Base-by-base conservation (phyloP, 2,113 vertebrate genomes). In the Cephalopholis sonnerati region DNA sequence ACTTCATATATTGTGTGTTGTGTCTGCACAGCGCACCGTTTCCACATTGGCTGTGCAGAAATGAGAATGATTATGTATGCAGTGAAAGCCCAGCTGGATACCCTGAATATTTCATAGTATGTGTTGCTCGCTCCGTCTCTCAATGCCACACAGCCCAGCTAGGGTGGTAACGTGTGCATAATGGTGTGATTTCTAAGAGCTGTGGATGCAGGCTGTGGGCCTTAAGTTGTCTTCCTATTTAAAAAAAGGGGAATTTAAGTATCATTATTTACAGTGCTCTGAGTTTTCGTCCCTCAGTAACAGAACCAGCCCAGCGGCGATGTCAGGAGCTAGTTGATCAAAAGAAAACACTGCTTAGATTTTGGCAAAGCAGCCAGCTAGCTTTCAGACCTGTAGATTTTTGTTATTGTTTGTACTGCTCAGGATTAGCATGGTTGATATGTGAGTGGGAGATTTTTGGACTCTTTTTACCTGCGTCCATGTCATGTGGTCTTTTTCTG, bases 1-100 rank as follows among this genome's bases (percentile, higher is more conserved):
- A 74, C 91, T 89, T 93, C 92, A 89, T 90, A 88, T 82, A 81
- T 81, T 83, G 77, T 70, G 82, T 85, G 73, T 91, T 89, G 87
- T 79, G 80, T 86, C 77, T 85, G 87, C 74, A 76, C 67, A 41
- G 82, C 84, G 61, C 90, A 79, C 85, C 48, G 39, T 89, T 90
- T 90, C 90, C 68, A 87, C 90, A 62, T 91, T 83, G 81, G 85
- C 88, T 88, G 84, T 88, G 88, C 88, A 87, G 90, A 93, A 95
- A 94, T 92, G 93, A 94, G 92, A 92, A 87, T 90, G 91, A 95
- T 95, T 95, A 94, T 95, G 93, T 93, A 94, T 95, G 94, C 95
- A 92, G 93, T 81, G 89, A 90, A 92, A 94, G 94, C 93, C 86
- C 93, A 94, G 92, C 95, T 94, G 94, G 93, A 92, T 91, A 89